phyloP scores from a whole-genome alignment of 1,140 invertebrate species.

The Drosophila sproati region DNA sequence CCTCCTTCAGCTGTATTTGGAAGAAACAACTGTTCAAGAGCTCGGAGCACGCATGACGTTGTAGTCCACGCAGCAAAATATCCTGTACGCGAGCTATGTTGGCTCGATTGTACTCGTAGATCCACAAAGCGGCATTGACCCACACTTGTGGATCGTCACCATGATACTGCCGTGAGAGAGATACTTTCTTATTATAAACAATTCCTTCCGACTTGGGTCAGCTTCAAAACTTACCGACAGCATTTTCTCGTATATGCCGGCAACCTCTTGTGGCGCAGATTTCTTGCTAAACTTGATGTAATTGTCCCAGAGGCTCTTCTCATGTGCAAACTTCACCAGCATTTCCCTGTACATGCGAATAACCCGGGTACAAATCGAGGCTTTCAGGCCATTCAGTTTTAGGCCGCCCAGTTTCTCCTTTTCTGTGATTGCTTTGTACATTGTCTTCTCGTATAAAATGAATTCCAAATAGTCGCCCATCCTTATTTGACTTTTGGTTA shows the following conservation, averaged over 20 bases:
- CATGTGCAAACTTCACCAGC: slow-evolving; percentile 61
- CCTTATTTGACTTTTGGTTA: slow-evolving; percentile 58
- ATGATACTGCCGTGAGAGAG: slow-evolving; percentile 56
- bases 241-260: slow-evolving; percentile 81
- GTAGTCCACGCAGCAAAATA: slow-evolving; percentile 69
- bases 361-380: slow-evolving; percentile 58
- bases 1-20: slow-evolving; percentile 66
- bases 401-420: slow-evolving; percentile 62
- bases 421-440: slow-evolving; percentile 62
- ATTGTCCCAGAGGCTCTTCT: slow-evolving; percentile 66
- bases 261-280: slow-evolving; percentile 61
- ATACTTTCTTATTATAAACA: background rate
- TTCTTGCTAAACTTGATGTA: slow-evolving; percentile 77
- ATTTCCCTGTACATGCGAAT: slow-evolving; percentile 73
- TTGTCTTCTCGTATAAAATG: slow-evolving; percentile 73
- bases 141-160: slow-evolving; percentile 65
- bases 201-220: background rate
- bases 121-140: slow-evolving; percentile 72
- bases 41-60: slow-evolving; percentile 67
- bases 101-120: slow-evolving; percentile 65
- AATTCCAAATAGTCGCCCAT: slow-evolving; percentile 72
- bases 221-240: slow-evolving; percentile 54
- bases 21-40: slow-evolving; percentile 72
- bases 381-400: slow-evolving; percentile 58
- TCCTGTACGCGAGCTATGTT: slow-evolving; percentile 66